Percentiles rank a stretch among this genome's conserved stretches.
phyloP scores from a whole-genome alignment of 1,140 invertebrate species.

The Cardiocondyla obscurior region DNA sequence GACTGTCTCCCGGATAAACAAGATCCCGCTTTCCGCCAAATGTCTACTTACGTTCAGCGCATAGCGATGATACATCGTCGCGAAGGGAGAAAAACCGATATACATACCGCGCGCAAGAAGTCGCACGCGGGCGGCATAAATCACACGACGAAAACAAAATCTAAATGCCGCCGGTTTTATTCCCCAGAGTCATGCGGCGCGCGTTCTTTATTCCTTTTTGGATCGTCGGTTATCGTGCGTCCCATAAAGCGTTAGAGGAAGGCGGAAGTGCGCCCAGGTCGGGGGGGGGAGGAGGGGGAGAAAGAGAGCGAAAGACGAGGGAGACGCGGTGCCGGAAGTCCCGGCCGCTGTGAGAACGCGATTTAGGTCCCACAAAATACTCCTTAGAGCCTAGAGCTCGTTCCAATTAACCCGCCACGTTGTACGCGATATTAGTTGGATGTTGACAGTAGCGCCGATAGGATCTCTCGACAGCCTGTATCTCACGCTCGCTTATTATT shows the following conservation, averaged over 20 bases:
- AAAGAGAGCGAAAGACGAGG: no score
- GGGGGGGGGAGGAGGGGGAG: no score
- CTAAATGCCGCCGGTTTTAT: constrained; percentile 44
- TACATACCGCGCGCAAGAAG: constrained; percentile 22
- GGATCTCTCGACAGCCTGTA: constrained; percentile 76
- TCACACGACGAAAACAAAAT: constrained; percentile 50
- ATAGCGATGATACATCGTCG: constrained; percentile 34
- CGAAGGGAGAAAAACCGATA: constrained; percentile 14
- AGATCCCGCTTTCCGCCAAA: constrained; percentile 34
- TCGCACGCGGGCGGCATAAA: constrained; percentile 46
- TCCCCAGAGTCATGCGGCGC: constrained; percentile 17
- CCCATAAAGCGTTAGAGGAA: not conserved
- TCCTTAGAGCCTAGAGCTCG: constrained; percentile 69
- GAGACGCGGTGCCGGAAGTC: constrained; percentile 6
- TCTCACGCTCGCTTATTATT: constrained; percentile 76
- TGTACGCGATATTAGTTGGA: constrained; percentile 82
- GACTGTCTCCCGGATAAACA: constrained; percentile 2
- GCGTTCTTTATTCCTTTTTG: constrained; percentile 25
- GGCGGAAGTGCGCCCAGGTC: not conserved
- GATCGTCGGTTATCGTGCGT: constrained; percentile 15
- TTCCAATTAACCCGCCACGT: constrained; percentile 81
- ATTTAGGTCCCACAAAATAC: constrained; percentile 76
- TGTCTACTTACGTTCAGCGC: constrained; percentile 41
- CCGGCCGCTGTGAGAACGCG: constrained; percentile 69
- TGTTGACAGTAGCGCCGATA: constrained; percentile 82